These are phyloP conservation scores for Aphelocoma coerulescens DNA, from an alignment of 2,113 vertebrate species.

Conservation along the genomic window DNA sequence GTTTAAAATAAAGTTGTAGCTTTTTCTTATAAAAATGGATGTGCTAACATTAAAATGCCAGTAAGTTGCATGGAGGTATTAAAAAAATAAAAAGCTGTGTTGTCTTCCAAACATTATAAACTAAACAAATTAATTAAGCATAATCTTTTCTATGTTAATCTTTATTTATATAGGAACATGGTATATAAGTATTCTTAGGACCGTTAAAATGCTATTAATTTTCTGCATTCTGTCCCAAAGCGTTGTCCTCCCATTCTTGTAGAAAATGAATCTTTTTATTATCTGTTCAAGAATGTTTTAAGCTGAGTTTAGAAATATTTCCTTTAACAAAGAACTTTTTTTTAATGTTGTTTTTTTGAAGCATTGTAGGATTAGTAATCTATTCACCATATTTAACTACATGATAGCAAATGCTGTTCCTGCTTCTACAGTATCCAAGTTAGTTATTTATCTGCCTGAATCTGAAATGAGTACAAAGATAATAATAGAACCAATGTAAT, in stretches of 20 bases:
- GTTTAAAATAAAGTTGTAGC: slow-evolving; percentile 4
- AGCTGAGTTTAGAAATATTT: background rate
- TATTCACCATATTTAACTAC: background rate
- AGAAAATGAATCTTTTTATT: background rate
- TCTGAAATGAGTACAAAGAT: background rate
- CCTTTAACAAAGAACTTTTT: background rate
- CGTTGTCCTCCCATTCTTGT: background rate
- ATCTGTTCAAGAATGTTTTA: background rate
- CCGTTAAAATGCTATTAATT: background rate
- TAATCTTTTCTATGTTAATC: background rate
- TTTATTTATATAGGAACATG: background rate
- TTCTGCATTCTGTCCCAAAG: background rate
- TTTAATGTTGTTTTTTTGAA: background rate
- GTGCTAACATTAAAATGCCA: background rate
- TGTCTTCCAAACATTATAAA: background rate
- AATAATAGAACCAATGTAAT: background rate
- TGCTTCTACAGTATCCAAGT: background rate
- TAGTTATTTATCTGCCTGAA: background rate
- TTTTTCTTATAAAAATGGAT: slow-evolving; percentile 3
- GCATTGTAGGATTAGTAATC: background rate
- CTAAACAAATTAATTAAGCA: background rate
- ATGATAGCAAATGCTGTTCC: background rate
- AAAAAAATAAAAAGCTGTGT: background rate
- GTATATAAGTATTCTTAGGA: background rate
- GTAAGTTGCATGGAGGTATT: background rate